Percentiles rank a stretch among this genome's conserved stretches.
phyloP scores from a whole-genome alignment of 2,113 vertebrate species.

The Antechinus flavipes region DNA sequence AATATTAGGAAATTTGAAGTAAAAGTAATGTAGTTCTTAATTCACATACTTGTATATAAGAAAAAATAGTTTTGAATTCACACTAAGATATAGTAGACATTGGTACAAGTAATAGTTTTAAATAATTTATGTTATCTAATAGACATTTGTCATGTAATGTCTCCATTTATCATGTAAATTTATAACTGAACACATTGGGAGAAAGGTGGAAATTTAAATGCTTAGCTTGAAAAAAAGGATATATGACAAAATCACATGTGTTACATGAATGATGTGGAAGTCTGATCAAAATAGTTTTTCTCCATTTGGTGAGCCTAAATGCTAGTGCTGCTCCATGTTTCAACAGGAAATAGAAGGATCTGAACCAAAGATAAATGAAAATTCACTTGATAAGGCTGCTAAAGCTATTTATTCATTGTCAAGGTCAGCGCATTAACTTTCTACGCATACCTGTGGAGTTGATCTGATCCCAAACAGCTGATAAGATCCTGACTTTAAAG shows the following conservation, averaged over 20 bases:
- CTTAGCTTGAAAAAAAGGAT: constrained; percentile 17
- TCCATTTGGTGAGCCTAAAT: constrained; percentile 31
- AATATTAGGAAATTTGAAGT: background rate
- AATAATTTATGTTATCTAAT: constrained; percentile 16
- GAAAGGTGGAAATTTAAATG: constrained; percentile 26
- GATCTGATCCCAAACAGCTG: constrained; percentile 17
- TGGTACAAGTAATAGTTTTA: background rate
- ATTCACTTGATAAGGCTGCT: background rate
- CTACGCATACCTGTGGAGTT: background rate
- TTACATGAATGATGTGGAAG: background rate
- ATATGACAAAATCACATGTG: constrained; percentile 1
- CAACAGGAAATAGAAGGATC: background rate
- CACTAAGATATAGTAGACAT: background rate
- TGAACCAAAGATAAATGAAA: background rate
- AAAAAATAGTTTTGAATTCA: background rate
- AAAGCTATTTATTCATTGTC: background rate
- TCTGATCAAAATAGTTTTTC: constrained; percentile 30
- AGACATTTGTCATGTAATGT: background rate
- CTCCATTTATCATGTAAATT: constrained; percentile 17
- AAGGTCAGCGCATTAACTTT: background rate
- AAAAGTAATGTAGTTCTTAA: background rate
- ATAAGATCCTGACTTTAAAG: constrained; percentile 24
- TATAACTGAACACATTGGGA: constrained; percentile 9
- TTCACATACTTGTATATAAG: background rate
- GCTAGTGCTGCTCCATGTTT: background rate